Base-by-base conservation (phyloP, 2,888 invertebrate species). In the Macrosoma leucophasiata region DNA sequence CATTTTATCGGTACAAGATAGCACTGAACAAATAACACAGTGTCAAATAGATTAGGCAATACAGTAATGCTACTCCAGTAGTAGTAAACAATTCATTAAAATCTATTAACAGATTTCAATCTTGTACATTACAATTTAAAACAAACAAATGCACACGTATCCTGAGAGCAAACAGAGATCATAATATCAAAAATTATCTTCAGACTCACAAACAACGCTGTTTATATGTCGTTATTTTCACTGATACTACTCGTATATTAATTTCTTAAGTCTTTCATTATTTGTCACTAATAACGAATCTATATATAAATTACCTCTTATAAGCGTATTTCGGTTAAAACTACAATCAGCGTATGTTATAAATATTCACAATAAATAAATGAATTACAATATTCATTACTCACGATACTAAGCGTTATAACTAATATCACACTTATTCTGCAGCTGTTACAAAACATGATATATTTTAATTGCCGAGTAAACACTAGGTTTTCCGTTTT, bases 391-490 rank as follows among this genome's bases (percentile, higher is more conserved):
- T 29, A 29, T 29, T 45, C 45, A 45, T 45, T 48, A 8, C 30
- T 9, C 13, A 17, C n/a, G 17, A 30, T 6, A 24, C 30, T 32
- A 33, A 33, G 38, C 32, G 52, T 53, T 72, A 62, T 55, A 58
- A 55, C 75, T 77, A 81, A 71, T 81, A 81, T 81, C 79, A 81
- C 81, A 81, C 75, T 53, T 50, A 43, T 47, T 44, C 45, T 35
- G 45, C 36, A 39, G 29, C 38, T 41, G 11, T 29, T 24, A 40
- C 30, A 36, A 40, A 39, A 47, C 40, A 39, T 41, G 43, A 46
- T 42, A 38, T 32, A 41, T 35, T 34, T 30, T 27, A 33, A 31
- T 33, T 14, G 33, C 39, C 23, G 42, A 38, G 33, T 29, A 39
- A 39, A 39, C 41, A 39, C 33, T 41, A 35, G 37, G 41, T 42